These are phyloP conservation scores for Cheilosia pagana DNA, from an alignment of 2,888 invertebrate genomes.

Conservation along the genomic window DNA sequence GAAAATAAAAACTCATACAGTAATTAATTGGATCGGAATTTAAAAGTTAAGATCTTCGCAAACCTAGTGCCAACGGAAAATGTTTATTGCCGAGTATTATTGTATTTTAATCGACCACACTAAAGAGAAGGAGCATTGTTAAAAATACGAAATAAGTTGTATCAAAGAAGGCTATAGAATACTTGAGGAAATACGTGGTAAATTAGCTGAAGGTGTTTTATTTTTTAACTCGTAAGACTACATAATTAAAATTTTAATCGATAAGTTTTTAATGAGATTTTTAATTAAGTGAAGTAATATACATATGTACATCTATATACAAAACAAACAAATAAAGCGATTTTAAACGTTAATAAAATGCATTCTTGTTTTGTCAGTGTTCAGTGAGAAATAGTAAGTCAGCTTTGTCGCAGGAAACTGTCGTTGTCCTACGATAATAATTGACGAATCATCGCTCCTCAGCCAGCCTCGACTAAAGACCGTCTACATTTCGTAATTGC, in stretches of 20 bases:
- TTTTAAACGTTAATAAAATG: conserved; percentile 23
- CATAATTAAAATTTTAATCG: conserved; percentile 10
- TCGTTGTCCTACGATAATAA: no score
- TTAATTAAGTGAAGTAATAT: conserved; percentile 37
- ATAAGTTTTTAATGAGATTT: conserved; percentile 52
- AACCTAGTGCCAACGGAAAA: conserved; percentile 22
- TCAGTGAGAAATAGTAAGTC: no score
- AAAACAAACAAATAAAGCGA: conserved; percentile 39
- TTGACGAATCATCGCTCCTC: no score
- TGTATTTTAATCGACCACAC: conserved; percentile 12
- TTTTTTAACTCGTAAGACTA: conserved; percentile 20
- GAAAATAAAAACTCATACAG: conserved; percentile 2
- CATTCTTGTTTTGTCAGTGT: neutral
- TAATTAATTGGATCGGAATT: conserved; percentile 11
- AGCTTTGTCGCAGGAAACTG: no score
- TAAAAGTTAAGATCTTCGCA: conserved; percentile 6
- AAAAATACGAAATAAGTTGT: neutral
- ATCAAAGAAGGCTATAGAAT: conserved; percentile 35
- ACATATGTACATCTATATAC: conserved; percentile 17
- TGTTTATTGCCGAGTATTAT: conserved; percentile 17
- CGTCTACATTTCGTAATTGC: no score
- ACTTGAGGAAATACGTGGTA: neutral
- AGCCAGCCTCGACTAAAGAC: no score
- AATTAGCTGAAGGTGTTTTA: neutral
- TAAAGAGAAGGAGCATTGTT: neutral